Evolutionary conservation across 2,797 vertebrate genomes (phyloP).

Genomic region (Staurois parvus): DNA sequence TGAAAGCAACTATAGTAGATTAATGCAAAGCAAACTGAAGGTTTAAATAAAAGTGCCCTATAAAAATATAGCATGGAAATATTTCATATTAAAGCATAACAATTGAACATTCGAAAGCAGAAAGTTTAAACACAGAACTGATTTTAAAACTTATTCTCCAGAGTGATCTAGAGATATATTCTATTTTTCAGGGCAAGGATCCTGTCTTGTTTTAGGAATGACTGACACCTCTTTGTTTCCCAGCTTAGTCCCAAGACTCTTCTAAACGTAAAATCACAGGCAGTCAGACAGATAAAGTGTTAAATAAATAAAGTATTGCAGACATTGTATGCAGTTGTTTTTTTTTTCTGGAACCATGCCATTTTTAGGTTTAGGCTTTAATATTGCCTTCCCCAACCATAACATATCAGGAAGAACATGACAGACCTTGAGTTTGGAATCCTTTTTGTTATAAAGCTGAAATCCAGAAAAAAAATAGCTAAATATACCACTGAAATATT

Average conservation of each 20-base stretch:
- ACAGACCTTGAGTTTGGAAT: background rate
- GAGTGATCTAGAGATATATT: slow-evolving; percentile 32
- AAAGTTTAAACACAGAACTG: slow-evolving; percentile 24
- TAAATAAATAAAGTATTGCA: slow-evolving; percentile 38
- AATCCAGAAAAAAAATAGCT: background rate
- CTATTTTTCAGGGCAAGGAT: slow-evolving; percentile 32
- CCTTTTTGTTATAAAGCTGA: background rate
- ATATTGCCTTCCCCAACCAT: background rate
- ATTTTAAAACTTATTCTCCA: slow-evolving; percentile 15
- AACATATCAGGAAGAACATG: background rate
- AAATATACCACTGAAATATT: background rate
- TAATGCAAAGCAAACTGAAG: background rate
- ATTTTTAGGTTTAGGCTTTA: slow-evolving; percentile 36
- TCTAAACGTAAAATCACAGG: slow-evolving; percentile 42
- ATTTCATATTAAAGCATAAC: too few species aligned
- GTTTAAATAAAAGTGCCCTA: background rate
- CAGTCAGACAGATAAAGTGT: slow-evolving; percentile 23
- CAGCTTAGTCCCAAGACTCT: slow-evolving; percentile 21
- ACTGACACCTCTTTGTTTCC: slow-evolving; percentile 40
- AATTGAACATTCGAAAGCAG: background rate
- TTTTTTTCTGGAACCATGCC: slow-evolving; percentile 3
- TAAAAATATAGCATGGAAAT: too few species aligned
- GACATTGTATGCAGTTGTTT: slow-evolving; percentile 2
- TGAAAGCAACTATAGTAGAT: background rate
- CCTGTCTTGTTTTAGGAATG: slow-evolving; percentile 29